Conservation (phyloP, 1,140 invertebrate species). For the Tenebrio molitor region DNA sequence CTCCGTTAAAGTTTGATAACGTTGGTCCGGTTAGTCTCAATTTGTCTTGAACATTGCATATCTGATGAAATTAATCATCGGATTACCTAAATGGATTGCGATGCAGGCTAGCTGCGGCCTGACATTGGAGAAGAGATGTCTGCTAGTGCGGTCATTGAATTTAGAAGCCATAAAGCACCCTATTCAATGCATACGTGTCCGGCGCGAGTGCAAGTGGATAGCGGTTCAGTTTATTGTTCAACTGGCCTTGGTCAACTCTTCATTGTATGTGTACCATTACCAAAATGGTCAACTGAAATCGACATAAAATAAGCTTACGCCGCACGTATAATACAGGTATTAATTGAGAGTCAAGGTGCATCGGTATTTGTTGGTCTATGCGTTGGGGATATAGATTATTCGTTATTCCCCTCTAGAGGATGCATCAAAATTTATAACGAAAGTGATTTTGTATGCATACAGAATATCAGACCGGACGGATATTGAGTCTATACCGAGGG, state of each 20-base stretch:
- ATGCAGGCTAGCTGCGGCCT: conserved; percentile 15
- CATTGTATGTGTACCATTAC: conserved; percentile 37
- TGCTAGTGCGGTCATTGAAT: conserved; percentile 58
- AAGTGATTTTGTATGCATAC: conserved; percentile 49
- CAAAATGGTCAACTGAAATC: conserved; percentile 50
- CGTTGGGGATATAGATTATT: conserved; percentile 60
- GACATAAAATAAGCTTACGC: conserved; percentile 60
- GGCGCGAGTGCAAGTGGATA: conserved; percentile 54
- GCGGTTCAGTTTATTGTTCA: conserved; percentile 41
- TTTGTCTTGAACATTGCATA: conserved; percentile 37
- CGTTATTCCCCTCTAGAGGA: conserved; percentile 55
- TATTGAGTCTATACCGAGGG: background rate
- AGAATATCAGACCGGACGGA: conserved; percentile 50
- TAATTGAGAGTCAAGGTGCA: conserved; percentile 61
- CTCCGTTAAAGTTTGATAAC: background rate
- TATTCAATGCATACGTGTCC: conserved; percentile 56
- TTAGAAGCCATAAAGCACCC: conserved; percentile 59
- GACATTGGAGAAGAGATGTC: conserved; percentile 42
- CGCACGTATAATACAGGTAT: conserved; percentile 57
- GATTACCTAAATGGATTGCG: conserved; percentile 40
- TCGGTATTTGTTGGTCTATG: conserved; percentile 60
- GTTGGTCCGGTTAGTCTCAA: conserved; percentile 4
- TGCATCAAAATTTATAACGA: conserved; percentile 57
- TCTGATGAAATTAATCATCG: conserved; percentile 46
- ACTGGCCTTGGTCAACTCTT: conserved; percentile 8